Percentiles rank a stretch among this genome's conserved stretches.
Evolutionary conservation across 2,113 vertebrate genomes (phyloP).

Genomic region (Labeo catla): DNA sequence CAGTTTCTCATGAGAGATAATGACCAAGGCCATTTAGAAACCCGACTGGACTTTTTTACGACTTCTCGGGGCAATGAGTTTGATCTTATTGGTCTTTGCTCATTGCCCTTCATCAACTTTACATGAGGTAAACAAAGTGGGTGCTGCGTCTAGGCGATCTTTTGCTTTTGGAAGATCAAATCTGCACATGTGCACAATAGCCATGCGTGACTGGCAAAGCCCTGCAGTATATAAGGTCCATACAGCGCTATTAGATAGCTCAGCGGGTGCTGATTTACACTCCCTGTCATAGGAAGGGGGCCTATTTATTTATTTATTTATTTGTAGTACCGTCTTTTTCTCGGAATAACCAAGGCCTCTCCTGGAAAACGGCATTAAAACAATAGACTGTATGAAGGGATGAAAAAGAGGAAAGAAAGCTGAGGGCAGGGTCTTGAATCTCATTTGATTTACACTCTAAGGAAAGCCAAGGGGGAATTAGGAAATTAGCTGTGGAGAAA

Average conservation of each 20-base stretch:
- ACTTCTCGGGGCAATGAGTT: slow-evolving; percentile 14
- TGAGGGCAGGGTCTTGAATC: slow-evolving; percentile 50
- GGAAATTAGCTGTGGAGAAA: slow-evolving; percentile 66
- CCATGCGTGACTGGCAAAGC: slow-evolving; percentile 63
- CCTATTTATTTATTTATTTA: neutral
- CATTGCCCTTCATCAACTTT: slow-evolving; percentile 8
- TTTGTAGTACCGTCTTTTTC: slow-evolving; percentile 66
- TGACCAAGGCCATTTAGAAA: slow-evolving; percentile 14
- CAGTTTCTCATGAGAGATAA: neutral
- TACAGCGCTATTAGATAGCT: slow-evolving; percentile 70
- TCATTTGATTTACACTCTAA: slow-evolving; percentile 63
- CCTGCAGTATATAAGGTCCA: slow-evolving; percentile 63
- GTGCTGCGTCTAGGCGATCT: slow-evolving; percentile 25
- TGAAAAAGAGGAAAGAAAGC: neutral
- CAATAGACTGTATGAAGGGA: slow-evolving; percentile 52
- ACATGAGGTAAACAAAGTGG: slow-evolving; percentile 8
- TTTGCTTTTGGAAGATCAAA: slow-evolving; percentile 23
- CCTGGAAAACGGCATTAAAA: slow-evolving; percentile 57
- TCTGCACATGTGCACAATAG: slow-evolving; percentile 19
- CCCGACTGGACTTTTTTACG: slow-evolving; percentile 15
- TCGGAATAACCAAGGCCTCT: slow-evolving; percentile 64
- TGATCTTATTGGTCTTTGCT: neutral
- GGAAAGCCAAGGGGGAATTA: slow-evolving; percentile 58
- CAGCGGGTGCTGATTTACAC: slow-evolving; percentile 72
- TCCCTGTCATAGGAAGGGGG: slow-evolving; percentile 59